Percentiles rank a stretch among this genome's conserved stretches.
These are phyloP conservation scores for Drosophila mimica DNA, from an alignment of 2,888 invertebrate genomes.

Conservation along the genomic window DNA sequence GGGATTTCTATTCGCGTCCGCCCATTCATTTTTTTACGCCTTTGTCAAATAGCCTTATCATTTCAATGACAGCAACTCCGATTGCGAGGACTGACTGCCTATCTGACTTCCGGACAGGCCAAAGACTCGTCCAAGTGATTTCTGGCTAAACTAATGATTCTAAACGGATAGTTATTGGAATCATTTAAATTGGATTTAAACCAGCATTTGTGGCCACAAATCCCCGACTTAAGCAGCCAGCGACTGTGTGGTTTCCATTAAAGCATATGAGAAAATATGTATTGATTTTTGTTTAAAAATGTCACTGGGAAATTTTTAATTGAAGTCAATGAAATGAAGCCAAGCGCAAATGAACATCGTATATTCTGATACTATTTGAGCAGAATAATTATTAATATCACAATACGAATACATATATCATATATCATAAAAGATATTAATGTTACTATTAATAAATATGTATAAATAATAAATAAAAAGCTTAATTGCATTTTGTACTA, in stretches of 20 bases:
- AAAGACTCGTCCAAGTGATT: constrained; percentile 48
- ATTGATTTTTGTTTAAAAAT: neutral
- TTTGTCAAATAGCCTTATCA: constrained; percentile 68
- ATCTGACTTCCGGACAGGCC: constrained; percentile 28
- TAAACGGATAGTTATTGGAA: constrained; percentile 62
- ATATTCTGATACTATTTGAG: neutral
- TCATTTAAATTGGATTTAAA: constrained; percentile 46
- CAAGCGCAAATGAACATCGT: no score
- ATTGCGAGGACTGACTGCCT: constrained; percentile 37
- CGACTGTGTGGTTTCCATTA: constrained; percentile 15
- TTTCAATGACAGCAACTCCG: constrained; percentile 65
- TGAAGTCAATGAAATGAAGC: neutral
- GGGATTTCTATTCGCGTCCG: constrained; percentile 37
- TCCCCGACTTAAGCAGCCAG: constrained; percentile 21
- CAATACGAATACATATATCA: no score
- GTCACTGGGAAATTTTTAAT: neutral
- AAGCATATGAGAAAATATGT: neutral
- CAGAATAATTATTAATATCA: no score
- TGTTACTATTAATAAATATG: no score
- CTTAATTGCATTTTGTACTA: no score
- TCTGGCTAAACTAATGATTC: constrained; percentile 55
- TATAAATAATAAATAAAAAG: no score
- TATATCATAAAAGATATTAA: no score
- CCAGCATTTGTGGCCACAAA: constrained; percentile 36
- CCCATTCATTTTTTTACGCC: constrained; percentile 41